These are phyloP conservation scores for Dicranocentrus wangi DNA, from an alignment of 2,888 invertebrate species.

Conservation along the genomic window DNA sequence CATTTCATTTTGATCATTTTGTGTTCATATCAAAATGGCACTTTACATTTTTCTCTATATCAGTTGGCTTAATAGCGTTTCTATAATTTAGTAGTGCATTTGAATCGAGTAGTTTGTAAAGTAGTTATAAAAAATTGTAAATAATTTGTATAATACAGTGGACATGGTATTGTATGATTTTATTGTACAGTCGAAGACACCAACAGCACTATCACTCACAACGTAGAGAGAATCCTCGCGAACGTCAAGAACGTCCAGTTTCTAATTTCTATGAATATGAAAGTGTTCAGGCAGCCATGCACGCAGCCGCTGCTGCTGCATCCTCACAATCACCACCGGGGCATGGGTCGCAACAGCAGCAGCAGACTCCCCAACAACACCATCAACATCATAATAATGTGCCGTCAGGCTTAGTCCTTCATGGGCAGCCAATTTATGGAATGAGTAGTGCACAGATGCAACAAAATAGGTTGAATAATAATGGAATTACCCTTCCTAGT, in stretches of 20 bases:
- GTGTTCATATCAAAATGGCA: no score
- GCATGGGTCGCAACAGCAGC: constrained; percentile 53
- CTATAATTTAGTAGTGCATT: no score
- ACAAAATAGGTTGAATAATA: constrained; percentile 65
- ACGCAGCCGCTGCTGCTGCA: constrained; percentile 50
- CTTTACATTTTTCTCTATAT: no score
- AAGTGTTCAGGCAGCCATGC: constrained; percentile 77
- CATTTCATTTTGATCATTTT: no score
- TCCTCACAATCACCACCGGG: constrained; percentile 47
- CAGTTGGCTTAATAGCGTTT: no score
- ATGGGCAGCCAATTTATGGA: constrained; percentile 63
- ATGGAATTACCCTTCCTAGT: constrained; percentile 72
- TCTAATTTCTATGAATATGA: constrained; percentile 92
- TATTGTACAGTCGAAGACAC: constrained; percentile 78
- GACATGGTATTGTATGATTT: constrained; percentile 57
- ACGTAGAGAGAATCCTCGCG: constrained; percentile 77
- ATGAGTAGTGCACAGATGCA: constrained; percentile 59
- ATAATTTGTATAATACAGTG: constrained; percentile 5
- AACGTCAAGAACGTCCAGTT: constrained; percentile 80
- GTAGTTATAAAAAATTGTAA: background rate
- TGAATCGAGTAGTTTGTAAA: background rate
- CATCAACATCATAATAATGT: background rate
- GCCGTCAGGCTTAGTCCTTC: constrained; percentile 42
- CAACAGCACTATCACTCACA: constrained; percentile 81
- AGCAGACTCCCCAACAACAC: constrained; percentile 52